These are phyloP conservation scores for Baryphthengus martii DNA, from an alignment of 2,113 vertebrate species.

Conservation along the genomic window DNA sequence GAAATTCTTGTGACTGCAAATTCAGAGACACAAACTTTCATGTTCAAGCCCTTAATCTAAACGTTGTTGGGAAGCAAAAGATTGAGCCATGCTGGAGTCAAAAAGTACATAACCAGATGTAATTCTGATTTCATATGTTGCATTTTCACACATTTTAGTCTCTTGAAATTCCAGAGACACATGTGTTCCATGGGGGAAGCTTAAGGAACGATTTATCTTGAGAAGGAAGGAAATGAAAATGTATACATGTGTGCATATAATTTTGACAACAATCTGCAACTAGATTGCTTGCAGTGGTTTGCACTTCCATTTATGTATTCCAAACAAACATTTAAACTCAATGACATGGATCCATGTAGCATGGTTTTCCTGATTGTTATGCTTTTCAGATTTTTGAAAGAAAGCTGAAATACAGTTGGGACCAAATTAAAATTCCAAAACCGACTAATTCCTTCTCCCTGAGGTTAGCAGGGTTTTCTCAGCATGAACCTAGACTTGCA, in stretches of 20 bases:
- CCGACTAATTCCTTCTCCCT: conserved; percentile 22
- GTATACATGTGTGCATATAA: conserved; percentile 15
- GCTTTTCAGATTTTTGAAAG: conserved; percentile 35
- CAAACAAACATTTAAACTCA: conserved; percentile 21
- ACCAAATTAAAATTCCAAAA: conserved; percentile 58
- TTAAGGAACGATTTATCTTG: conserved; percentile 35
- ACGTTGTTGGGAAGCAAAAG: conserved; percentile 22
- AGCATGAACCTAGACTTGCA: conserved; percentile 52
- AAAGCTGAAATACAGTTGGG: conserved; percentile 25
- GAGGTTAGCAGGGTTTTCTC: conserved; percentile 53
- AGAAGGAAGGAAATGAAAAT: conserved; percentile 37
- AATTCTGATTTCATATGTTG: conserved; percentile 44
- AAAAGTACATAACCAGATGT: conserved; percentile 38
- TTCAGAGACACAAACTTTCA: conserved; percentile 61
- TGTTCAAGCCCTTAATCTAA: conserved; percentile 44
- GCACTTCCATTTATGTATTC: conserved; percentile 29
- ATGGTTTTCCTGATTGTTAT: background rate
- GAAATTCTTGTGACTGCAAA: background rate
- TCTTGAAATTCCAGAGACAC: conserved; percentile 35
- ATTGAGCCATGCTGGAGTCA: conserved; percentile 21
- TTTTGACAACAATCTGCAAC: conserved; percentile 39
- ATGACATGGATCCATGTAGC: background rate
- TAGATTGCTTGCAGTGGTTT: conserved; percentile 3
- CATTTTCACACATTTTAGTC: conserved; percentile 20
- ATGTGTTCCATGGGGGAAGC: conserved; percentile 34